Evolutionary conservation across 1,140 invertebrate genomes (phyloP).

Genomic region (Micrasema longulum): DNA sequence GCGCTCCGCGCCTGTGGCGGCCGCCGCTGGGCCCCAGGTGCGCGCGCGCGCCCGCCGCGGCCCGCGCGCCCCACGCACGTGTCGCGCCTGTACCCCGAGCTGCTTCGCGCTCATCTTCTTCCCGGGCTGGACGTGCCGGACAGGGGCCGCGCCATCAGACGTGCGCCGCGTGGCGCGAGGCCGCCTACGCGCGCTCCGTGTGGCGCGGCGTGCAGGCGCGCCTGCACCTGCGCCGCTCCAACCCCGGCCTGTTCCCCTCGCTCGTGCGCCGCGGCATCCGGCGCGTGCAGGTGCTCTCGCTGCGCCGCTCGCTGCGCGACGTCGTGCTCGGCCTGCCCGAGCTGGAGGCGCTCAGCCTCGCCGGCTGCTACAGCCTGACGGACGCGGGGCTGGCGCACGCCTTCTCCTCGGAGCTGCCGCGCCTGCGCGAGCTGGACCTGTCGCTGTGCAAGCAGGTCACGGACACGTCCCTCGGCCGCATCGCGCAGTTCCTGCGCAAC

Average conservation of each 20-base stretch:
- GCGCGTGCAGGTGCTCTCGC: conserved; percentile 88
- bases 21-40: conserved; percentile 62
- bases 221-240: conserved; percentile 86
- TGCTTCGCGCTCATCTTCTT: conserved; percentile 92
- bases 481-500: conserved; percentile 88
- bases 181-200: conserved; percentile 90
- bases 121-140: conserved; percentile 89
- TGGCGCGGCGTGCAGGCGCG: conserved; percentile 94
- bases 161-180: conserved; percentile 90
- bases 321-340: conserved; percentile 88
- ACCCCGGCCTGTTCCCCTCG: conserved; percentile 86
- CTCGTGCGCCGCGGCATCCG: conserved; percentile 89
- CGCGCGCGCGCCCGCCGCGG: conserved; percentile 63
- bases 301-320: conserved; percentile 86
- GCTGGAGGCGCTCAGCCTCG: conserved; percentile 88
- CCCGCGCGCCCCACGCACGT: conserved; percentile 80
- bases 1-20: conserved; percentile 57
- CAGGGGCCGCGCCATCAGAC: conserved; percentile 92
- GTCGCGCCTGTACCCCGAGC: conserved; percentile 90
- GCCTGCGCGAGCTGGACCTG: conserved; percentile 84
- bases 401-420: conserved; percentile 78
- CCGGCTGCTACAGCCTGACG: conserved; percentile 93
- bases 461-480: conserved; percentile 84
- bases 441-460: conserved; percentile 95
- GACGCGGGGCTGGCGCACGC: conserved; percentile 84